phyloP scores from a whole-genome alignment of 2,888 invertebrate genomes.

The Cephus spinipes region DNA sequence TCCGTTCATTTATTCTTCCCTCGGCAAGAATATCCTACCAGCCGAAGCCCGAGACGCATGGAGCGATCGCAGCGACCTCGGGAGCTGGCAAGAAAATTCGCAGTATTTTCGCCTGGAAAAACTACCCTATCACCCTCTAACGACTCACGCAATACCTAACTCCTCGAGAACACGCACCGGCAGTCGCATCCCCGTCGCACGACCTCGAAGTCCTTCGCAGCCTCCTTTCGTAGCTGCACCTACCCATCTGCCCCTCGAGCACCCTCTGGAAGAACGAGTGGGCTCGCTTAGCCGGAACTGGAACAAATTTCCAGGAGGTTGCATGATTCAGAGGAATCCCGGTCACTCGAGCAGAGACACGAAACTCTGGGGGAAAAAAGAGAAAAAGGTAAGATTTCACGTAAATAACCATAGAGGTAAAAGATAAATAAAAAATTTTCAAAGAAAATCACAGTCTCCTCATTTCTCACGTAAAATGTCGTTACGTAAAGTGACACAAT shows the following conservation, averaged over 20 bases:
- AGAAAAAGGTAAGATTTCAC: neutral
- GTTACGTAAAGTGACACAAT: neutral
- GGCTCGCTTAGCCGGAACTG: neutral
- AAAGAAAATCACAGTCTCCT: neutral
- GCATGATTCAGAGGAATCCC: neutral
- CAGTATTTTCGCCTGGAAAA: neutral
- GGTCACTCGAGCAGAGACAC: neutral
- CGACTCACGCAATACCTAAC: constrained; percentile 27
- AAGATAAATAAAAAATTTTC: neutral
- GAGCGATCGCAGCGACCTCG: no score
- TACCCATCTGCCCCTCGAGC: no score
- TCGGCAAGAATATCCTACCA: neutral
- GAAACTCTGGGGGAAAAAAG: neutral
- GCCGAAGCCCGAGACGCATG: neutral
- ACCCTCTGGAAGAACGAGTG: neutral
- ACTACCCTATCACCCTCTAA: constrained; percentile 3
- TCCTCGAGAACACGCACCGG: constrained; percentile 23
- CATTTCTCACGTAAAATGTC: neutral
- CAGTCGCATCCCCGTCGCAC: neutral
- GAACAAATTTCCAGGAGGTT: neutral
- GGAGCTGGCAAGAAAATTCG: neutral
- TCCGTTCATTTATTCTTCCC: neutral
- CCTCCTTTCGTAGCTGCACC: neutral
- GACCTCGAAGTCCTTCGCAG: no score
- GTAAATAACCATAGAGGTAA: neutral